phyloP scores from a whole-genome alignment of 2,113 vertebrate species.

The Bos javanicus region DNA sequence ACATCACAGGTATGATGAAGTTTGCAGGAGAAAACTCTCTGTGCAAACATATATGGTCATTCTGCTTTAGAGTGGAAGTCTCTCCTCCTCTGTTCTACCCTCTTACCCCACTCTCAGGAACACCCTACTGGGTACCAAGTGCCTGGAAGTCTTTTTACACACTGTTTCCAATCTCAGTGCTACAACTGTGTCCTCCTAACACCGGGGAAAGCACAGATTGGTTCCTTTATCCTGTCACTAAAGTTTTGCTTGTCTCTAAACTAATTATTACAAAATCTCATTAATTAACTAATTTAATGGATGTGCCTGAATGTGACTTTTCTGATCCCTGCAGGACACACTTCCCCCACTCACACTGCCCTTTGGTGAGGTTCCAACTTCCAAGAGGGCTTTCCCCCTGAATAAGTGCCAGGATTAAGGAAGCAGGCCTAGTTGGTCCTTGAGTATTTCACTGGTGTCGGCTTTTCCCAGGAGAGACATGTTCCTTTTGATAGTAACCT shows the following conservation, averaged over 20 bases:
- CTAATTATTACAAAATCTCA: background rate
- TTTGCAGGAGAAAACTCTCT: background rate
- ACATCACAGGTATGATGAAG: background rate
- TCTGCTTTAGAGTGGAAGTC: background rate
- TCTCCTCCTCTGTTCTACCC: background rate
- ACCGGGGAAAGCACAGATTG: background rate
- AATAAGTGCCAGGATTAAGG: background rate
- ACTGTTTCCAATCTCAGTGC: background rate
- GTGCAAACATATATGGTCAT: background rate
- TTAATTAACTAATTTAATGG: background rate
- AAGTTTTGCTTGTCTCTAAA: background rate
- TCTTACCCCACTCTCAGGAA: background rate
- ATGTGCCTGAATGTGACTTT: background rate
- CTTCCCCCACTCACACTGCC: background rate
- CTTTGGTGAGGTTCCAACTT: background rate
- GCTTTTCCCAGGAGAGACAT: background rate
- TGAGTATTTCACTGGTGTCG: background rate
- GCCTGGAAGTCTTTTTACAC: background rate
- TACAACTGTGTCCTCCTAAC: background rate
- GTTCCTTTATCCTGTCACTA: background rate
- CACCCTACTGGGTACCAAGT: background rate
- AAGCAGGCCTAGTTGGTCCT: too few species aligned
- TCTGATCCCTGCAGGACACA: background rate
- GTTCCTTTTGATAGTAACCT: background rate
- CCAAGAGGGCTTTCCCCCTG: background rate